A percentile compares a stretch with the other conserved stretches of the same genome.
Conservation (phyloP, 2,113 vertebrate genomes). For the Gnathonemus echidnorhynchus region DNA sequence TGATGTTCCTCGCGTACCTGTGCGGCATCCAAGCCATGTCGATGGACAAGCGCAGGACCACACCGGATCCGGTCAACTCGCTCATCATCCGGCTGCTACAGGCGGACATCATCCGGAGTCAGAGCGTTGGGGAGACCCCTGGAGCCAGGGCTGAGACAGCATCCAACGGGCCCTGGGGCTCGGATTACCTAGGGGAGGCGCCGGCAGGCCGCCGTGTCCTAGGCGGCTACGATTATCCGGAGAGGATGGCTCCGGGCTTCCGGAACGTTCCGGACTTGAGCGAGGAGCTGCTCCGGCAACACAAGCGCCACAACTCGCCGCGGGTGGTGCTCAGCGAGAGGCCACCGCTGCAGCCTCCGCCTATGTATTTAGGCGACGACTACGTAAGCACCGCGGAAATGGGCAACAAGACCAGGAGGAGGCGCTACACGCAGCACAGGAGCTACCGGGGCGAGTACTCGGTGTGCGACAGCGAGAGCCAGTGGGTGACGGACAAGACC, state of each 20-base stretch:
- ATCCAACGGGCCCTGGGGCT: constrained; percentile 26
- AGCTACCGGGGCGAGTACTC: constrained; percentile 91
- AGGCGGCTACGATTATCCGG: constrained; percentile 47
- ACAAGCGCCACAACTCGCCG: constrained; percentile 82
- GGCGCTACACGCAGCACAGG: constrained; percentile 76
- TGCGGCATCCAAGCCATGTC: constrained; percentile 89
- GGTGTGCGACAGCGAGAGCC: constrained; percentile 89
- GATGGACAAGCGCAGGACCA: constrained; percentile 81
- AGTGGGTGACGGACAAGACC: constrained; percentile 90
- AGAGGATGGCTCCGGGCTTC: constrained; percentile 45
- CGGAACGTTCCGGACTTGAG: constrained; percentile 66
- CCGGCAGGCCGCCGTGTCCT: constrained; percentile 27
- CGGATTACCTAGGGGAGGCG: constrained; percentile 31
- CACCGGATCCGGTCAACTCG: constrained; percentile 85
- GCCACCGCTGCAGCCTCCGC: constrained; percentile 78
- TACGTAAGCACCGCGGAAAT: constrained; percentile 57
- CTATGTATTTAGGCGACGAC: constrained; percentile 80
- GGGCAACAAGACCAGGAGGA: constrained; percentile 77
- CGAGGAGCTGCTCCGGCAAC: constrained; percentile 74
- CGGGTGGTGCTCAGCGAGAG: constrained; percentile 85
- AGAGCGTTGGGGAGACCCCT: constrained; percentile 51
- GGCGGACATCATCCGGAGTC: constrained; percentile 80
- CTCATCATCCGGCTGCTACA: constrained; percentile 94
- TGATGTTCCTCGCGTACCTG: constrained; percentile 95
- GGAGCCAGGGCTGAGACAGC: constrained; percentile 17